A percentile compares a stretch with the other conserved stretches of the same genome.
These are phyloP conservation scores for Danio tinwini DNA, from an alignment of 2,797 vertebrate genomes.

Conservation along the genomic window DNA sequence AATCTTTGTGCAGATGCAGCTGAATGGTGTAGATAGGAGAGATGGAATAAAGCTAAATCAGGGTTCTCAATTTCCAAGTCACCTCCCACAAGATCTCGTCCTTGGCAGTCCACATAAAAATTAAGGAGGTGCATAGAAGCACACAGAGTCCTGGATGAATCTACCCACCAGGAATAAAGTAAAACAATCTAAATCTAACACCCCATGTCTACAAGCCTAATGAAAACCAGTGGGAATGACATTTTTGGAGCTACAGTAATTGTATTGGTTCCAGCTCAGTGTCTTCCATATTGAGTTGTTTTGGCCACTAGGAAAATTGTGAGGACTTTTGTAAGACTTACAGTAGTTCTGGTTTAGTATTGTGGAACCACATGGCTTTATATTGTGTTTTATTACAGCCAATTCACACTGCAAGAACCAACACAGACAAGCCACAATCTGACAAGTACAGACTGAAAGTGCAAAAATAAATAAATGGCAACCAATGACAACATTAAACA, in stretches of 20 bases:
- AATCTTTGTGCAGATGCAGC: constrained; percentile 34
- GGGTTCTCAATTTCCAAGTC: constrained; percentile 25
- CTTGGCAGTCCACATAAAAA: constrained; percentile 26
- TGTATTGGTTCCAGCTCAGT: constrained; percentile 9
- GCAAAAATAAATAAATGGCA: too few relatives aligned
- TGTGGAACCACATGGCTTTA: background rate
- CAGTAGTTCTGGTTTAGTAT: background rate
- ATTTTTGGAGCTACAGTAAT: background rate
- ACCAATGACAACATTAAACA: too few relatives aligned
- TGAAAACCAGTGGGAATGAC: constrained; percentile 28
- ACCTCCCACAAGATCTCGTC: constrained; percentile 36
- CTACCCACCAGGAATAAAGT: constrained; percentile 23
- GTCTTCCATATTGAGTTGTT: background rate
- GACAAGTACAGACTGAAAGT: too few relatives aligned
- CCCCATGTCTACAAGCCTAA: constrained; percentile 23
- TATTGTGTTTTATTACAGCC: background rate
- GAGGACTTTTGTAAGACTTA: background rate
- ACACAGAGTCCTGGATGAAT: constrained; percentile 32
- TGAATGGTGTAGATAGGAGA: constrained; percentile 16
- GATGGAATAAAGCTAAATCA: constrained; percentile 36
- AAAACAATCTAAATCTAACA: constrained; percentile 13
- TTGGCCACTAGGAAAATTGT: background rate
- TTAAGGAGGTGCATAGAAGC: background rate
- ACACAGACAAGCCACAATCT: too few relatives aligned
- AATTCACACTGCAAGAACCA: too few relatives aligned